phyloP scores from a whole-genome alignment of 1,140 invertebrate species.

The Elymnias hypermnestra region DNA sequence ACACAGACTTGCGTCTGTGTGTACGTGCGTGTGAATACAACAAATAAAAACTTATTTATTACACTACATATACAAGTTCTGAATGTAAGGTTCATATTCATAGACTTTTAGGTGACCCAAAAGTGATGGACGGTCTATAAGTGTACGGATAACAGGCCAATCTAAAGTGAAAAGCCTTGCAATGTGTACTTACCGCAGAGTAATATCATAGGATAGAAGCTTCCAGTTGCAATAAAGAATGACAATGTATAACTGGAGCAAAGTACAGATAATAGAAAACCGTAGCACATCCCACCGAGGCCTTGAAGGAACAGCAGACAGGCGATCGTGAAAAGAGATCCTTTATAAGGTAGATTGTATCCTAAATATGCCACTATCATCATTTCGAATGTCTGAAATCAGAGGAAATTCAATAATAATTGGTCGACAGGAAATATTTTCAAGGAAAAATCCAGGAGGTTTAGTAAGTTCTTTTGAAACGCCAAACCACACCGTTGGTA shows the following conservation, averaged over 20 bases:
- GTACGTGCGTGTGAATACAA: no score
- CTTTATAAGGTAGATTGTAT: constrained; percentile 61
- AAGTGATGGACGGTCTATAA: no score
- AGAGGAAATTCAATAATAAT: background rate
- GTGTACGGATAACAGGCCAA: no score
- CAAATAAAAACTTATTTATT: no score
- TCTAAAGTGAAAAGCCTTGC: background rate
- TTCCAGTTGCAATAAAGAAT: constrained; percentile 89
- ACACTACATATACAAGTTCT: no score
- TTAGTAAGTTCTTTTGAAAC: no score
- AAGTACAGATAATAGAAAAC: constrained; percentile 87
- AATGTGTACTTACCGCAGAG: constrained; percentile 82
- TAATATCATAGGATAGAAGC: constrained; percentile 91
- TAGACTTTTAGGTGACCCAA: no score
- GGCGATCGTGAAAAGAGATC: constrained; percentile 53
- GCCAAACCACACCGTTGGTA: no score
- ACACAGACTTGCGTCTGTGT: no score
- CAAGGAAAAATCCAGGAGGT: no score
- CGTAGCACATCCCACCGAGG: constrained; percentile 75
- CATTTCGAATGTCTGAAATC: constrained; percentile 60
- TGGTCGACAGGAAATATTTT: no score
- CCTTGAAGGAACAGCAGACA: constrained; percentile 70
- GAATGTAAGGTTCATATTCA: no score
- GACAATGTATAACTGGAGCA: constrained; percentile 87
- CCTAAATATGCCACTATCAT: constrained; percentile 56